phyloP scores from a whole-genome alignment of 2,113 vertebrate species.

The Falcunculus frontatus region DNA sequence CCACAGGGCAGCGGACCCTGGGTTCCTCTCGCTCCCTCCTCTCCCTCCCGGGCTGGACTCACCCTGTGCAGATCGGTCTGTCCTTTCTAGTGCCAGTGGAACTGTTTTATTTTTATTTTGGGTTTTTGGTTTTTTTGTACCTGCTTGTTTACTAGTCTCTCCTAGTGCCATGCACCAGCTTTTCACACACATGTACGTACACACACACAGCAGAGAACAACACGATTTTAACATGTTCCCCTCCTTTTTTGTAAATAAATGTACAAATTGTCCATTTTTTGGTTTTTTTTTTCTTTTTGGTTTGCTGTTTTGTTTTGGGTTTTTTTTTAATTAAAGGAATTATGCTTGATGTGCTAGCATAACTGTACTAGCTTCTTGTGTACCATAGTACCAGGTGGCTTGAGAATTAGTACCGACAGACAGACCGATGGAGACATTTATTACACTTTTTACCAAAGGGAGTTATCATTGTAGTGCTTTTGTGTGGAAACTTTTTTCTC shows the following conservation, averaged over 20 bases:
- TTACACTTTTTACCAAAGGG: conserved; percentile 83
- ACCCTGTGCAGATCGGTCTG: conserved; percentile 67
- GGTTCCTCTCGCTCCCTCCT: background rate
- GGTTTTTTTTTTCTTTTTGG: background rate
- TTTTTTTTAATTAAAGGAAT: conserved; percentile 75
- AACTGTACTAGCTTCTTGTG: conserved; percentile 79
- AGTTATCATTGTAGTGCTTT: conserved; percentile 79
- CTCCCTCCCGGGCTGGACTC: conserved; percentile 57
- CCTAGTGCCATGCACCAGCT: conserved; percentile 80
- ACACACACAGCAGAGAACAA: conserved; percentile 47
- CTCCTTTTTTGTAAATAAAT: conserved; percentile 76
- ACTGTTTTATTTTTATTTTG: conserved; percentile 44
- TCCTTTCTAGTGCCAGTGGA: conserved; percentile 78
- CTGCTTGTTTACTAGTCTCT: conserved; percentile 78
- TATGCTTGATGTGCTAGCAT: conserved; percentile 81
- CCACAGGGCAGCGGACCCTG: background rate
- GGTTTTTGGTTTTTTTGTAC: conserved; percentile 51
- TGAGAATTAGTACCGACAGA: conserved; percentile 73
- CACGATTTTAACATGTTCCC: conserved; percentile 71
- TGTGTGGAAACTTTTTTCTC: conserved; percentile 74
- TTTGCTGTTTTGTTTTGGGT: background rate
- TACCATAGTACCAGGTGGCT: conserved; percentile 76
- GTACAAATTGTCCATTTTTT: conserved; percentile 78
- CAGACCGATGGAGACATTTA: conserved; percentile 71
- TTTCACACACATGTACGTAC: conserved; percentile 54